Conservation (phyloP, 1,140 invertebrate genomes). For the Monochamus saltuarius region DNA sequence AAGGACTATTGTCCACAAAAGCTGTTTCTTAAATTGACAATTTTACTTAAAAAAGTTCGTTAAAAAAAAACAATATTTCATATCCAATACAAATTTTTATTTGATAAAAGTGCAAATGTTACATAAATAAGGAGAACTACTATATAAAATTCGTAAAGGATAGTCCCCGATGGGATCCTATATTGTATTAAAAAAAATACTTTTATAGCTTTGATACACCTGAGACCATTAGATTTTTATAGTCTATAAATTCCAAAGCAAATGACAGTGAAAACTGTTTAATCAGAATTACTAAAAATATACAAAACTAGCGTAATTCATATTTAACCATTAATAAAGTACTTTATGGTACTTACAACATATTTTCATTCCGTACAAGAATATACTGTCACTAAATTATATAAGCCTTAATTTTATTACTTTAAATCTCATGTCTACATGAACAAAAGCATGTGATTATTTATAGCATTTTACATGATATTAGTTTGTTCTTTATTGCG, state of each 20-base stretch:
- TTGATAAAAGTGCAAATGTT: no score
- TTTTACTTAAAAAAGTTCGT: no score
- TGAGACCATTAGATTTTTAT: neutral
- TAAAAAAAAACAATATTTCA: no score
- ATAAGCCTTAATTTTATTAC: slow-evolving; percentile 12
- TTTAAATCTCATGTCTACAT: slow-evolving; percentile 8
- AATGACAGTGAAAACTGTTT: neutral
- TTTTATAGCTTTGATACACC: slow-evolving; percentile 4
- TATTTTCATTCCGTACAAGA: slow-evolving; percentile 23
- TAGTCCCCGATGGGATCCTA: no score
- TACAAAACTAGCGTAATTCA: neutral
- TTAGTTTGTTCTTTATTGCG: neutral
- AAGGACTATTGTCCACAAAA: no score
- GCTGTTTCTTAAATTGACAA: no score
- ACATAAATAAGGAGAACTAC: no score
- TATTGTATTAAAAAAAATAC: no score
- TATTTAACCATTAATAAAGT: neutral
- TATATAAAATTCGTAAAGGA: no score
- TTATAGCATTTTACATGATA: neutral
- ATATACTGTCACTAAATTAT: slow-evolving; percentile 21
- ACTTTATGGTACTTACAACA: neutral
- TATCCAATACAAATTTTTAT: no score
- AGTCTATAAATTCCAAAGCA: neutral
- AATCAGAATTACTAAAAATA: neutral
- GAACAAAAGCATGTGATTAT: neutral